Conservation (phyloP, 2,113 vertebrate species). For the Hemiscyllium ocellatum region DNA sequence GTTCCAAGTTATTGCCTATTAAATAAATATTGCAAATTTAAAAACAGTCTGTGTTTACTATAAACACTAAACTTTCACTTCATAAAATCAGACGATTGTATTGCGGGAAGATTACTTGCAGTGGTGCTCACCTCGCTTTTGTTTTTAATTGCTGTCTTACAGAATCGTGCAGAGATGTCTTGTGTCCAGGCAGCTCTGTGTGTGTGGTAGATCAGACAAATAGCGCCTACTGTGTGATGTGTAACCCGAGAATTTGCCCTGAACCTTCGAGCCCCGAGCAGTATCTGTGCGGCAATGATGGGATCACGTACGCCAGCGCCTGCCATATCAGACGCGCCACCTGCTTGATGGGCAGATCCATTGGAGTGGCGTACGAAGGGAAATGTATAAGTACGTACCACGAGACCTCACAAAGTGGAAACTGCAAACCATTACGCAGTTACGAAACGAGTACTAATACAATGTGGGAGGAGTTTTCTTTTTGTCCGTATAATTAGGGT, state of each 20-base stretch:
- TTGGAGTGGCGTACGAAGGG: conserved; percentile 92
- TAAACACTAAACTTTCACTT: neutral
- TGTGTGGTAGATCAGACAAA: conserved; percentile 98
- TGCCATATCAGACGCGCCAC: conserved; percentile 94
- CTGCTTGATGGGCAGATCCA: conserved; percentile 88
- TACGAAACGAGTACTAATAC: neutral
- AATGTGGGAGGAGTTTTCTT: neutral
- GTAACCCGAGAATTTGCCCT: conserved; percentile 84
- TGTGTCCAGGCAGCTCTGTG: conserved; percentile 86
- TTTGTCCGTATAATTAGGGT: neutral
- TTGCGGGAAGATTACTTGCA: neutral
- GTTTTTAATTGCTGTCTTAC: conserved; percentile 42
- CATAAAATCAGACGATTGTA: neutral
- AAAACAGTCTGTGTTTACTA: neutral
- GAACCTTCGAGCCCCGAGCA: conserved; percentile 86
- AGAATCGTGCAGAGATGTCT: conserved; percentile 93
- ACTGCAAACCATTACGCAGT: neutral
- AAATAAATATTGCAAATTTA: neutral
- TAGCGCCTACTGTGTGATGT: conserved; percentile 94
- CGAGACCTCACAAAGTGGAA: neutral
- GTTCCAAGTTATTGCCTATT: neutral
- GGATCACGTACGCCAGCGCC: conserved; percentile 85
- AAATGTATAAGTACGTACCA: conserved; percentile 91
- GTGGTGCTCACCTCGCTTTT: conserved; percentile 36
- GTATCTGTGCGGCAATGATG: conserved; percentile 95